A percentile compares a stretch with the other conserved stretches of the same genome.
Conservation (phyloP, 2,797 vertebrate species). For the Nothura maculosa region DNA sequence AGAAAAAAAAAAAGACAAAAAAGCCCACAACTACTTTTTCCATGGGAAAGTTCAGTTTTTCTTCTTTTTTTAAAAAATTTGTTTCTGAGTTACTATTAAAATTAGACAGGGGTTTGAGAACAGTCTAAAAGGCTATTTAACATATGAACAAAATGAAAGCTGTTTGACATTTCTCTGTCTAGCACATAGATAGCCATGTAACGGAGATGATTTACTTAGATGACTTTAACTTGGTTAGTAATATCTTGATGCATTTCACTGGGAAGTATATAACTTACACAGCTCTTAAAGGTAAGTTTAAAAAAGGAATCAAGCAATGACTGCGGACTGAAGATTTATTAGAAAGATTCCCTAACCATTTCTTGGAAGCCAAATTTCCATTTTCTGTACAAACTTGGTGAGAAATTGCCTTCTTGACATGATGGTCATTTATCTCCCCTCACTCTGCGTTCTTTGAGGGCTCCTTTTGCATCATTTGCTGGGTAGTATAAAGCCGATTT, state of each 20-base stretch:
- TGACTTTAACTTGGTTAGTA: constrained; percentile 37
- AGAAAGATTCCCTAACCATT: constrained; percentile 43
- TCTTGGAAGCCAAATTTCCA: constrained; percentile 64
- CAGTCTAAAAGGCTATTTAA: background rate
- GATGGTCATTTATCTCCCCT: constrained; percentile 56
- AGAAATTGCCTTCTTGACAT: constrained; percentile 61
- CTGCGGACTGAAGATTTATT: constrained; percentile 59
- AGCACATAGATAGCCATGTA: background rate
- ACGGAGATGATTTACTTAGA: constrained; percentile 53
- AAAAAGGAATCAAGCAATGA: constrained; percentile 41
- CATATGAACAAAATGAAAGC: background rate
- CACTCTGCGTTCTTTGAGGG: constrained; percentile 35
- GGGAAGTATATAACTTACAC: constrained; percentile 21
- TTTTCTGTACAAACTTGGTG: constrained; percentile 51
- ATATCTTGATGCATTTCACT: constrained; percentile 57
- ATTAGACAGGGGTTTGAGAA: background rate
- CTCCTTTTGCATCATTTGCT: constrained; percentile 55
- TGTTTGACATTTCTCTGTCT: constrained; percentile 18
- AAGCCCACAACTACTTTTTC: background rate
- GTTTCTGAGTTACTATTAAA: background rate
- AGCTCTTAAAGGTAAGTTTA: constrained; percentile 34
- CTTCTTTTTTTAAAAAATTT: background rate
- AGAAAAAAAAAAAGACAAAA: background rate
- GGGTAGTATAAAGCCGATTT: background rate
- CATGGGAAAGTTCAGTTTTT: background rate